These are phyloP conservation scores for Natator depressus DNA, from an alignment of 2,113 vertebrate genomes.

Conservation along the genomic window DNA sequence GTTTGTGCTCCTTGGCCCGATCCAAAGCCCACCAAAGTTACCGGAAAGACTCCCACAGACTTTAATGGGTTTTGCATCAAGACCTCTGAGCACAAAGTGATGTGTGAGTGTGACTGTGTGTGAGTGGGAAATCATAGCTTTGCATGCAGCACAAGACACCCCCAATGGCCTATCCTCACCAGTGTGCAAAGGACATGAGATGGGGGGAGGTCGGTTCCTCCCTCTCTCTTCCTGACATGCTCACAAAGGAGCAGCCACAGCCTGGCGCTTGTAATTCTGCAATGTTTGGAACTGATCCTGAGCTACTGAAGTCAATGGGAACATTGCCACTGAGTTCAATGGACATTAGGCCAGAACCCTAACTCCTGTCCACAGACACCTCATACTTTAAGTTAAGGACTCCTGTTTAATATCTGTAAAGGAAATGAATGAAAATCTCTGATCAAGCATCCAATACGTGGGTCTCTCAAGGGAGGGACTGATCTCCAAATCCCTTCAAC, in stretches of 20 bases:
- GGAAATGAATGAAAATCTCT: neutral
- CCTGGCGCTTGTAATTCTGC: neutral
- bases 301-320: neutral
- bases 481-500: neutral
- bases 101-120: too few species aligned
- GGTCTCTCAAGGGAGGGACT: neutral
- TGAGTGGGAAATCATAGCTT: neutral
- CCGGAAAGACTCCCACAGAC: neutral
- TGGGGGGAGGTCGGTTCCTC: neutral
- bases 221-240: neutral
- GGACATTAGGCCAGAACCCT: neutral
- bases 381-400: neutral
- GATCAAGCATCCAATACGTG: neutral
- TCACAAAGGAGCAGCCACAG: neutral
- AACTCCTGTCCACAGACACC: neutral
- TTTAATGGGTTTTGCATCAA: neutral
- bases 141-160: neutral
- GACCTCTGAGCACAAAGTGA: neutral
- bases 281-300: neutral
- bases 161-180: neutral
- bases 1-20: neutral
- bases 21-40: neutral
- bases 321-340: neutral
- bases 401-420: neutral
- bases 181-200: neutral